phyloP scores from a whole-genome alignment of 2,113 vertebrate genomes.

The Phocoena phocoena region DNA sequence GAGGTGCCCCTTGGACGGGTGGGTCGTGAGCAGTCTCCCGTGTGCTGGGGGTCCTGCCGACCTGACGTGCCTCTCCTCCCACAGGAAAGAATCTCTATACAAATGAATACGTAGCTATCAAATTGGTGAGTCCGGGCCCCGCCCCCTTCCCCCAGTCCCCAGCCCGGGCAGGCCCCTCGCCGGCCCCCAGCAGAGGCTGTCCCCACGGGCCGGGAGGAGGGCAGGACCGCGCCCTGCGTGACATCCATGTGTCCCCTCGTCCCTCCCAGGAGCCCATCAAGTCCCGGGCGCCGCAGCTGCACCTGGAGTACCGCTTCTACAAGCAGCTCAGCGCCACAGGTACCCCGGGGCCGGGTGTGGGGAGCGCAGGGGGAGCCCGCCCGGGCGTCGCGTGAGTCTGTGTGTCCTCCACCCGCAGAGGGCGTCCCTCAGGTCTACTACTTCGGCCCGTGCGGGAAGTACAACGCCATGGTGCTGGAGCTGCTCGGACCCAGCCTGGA shows the following conservation, averaged over 20 bases:
- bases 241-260: neutral
- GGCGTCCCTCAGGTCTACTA: constrained; percentile 99
- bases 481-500: constrained; percentile 97
- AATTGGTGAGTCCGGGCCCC: constrained; percentile 89
- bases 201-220: neutral
- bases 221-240: neutral
- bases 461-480: constrained; percentile 99
- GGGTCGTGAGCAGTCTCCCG: neutral
- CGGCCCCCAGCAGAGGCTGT: neutral
- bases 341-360: constrained; percentile 62
- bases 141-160: neutral
- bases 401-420: constrained; percentile 85
- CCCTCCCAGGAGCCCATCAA: constrained; percentile 94
- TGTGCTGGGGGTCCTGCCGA: neutral
- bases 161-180: accelerated
- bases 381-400: neutral
- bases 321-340: constrained; percentile 98
- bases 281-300: constrained; percentile 96
- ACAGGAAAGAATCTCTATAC: constrained; percentile 95
- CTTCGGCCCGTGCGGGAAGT: constrained; percentile 98
- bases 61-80: neutral
- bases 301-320: constrained; percentile 99
- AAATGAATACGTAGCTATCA: constrained; percentile 98
- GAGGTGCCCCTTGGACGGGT: too few species aligned
- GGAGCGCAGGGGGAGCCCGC: accelerated